These are phyloP conservation scores for Lophius americanus DNA, from an alignment of 2,797 vertebrate species.

Conservation along the genomic window DNA sequence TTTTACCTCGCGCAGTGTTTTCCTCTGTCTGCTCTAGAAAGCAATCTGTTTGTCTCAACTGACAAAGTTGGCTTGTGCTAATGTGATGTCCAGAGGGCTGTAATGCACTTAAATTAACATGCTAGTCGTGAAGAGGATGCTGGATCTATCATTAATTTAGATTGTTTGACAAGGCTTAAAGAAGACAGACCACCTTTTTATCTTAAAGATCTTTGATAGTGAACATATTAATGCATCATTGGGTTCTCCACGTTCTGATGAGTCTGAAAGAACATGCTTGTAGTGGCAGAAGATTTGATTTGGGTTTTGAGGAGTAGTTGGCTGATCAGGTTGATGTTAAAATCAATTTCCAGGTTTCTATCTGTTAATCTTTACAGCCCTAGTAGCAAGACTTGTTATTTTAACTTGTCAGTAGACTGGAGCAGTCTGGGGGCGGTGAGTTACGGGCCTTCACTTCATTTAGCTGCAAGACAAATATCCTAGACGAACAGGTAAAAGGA, in stretches of 20 bases:
- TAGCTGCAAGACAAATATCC: slow-evolving; percentile 24
- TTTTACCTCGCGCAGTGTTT: slow-evolving; percentile 1
- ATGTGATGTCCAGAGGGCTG: slow-evolving; percentile 6
- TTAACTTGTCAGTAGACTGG: background rate
- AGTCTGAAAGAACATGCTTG: background rate
- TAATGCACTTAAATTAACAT: background rate
- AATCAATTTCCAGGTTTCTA: too few species aligned
- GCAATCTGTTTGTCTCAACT: slow-evolving; percentile 18
- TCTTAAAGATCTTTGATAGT: background rate
- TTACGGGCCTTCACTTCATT: background rate
- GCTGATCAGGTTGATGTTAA: slow-evolving; percentile 17
- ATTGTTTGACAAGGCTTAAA: background rate
- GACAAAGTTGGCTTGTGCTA: background rate
- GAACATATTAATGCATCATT: background rate
- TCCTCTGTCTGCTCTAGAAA: background rate
- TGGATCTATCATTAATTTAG: background rate
- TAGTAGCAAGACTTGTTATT: background rate
- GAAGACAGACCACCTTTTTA: background rate
- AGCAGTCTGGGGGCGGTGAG: background rate
- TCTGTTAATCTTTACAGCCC: too few species aligned
- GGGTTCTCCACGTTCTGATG: slow-evolving; percentile 9
- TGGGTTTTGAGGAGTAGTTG: slow-evolving; percentile 4
- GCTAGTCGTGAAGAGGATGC: background rate
- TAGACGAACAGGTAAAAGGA: slow-evolving; percentile 28
- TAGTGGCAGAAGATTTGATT: slow-evolving; percentile 10